These are phyloP conservation scores for Rambutsinella grinnellia DNA, from an alignment of 2,888 invertebrate genomes.

Conservation along the genomic window DNA sequence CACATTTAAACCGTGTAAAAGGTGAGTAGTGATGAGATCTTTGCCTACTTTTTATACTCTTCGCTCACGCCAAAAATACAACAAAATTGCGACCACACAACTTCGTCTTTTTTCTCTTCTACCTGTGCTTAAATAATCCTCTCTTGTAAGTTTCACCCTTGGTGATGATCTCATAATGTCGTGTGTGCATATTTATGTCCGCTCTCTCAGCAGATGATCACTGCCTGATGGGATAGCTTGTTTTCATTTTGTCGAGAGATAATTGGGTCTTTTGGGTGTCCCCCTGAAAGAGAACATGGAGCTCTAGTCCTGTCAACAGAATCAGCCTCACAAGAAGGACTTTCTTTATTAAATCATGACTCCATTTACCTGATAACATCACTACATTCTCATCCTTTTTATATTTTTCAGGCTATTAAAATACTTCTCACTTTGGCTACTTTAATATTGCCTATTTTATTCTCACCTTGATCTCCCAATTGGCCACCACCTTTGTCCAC, in stretches of 20 bases:
- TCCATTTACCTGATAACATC: no score
- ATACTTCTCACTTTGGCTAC: no score
- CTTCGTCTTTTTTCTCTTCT: slow-evolving; percentile 11
- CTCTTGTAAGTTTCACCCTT: slow-evolving; percentile 42
- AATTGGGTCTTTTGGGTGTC: slow-evolving; percentile 56
- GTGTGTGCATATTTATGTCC: slow-evolving; percentile 32
- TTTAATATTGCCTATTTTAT: no score
- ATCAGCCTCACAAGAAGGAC: background rate
- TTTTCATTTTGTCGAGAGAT: slow-evolving; percentile 52
- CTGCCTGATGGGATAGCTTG: slow-evolving; percentile 26
- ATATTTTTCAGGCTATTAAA: no score
- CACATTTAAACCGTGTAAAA: no score
- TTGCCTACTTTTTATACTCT: no score
- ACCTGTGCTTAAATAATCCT: background rate
- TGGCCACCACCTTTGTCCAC: no score
- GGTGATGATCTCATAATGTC: slow-evolving; percentile 57
- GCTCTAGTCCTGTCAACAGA: slow-evolving; percentile 24
- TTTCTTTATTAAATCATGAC: background rate
- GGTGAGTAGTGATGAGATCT: no score
- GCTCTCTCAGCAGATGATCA: background rate
- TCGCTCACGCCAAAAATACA: background rate
- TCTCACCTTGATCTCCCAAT: no score
- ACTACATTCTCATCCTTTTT: no score
- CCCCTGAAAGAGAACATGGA: slow-evolving; percentile 28
- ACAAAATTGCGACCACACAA: slow-evolving; percentile 56